phyloP scores from a whole-genome alignment of 2,797 vertebrate species.

The Hippopotamyrus pictus region DNA sequence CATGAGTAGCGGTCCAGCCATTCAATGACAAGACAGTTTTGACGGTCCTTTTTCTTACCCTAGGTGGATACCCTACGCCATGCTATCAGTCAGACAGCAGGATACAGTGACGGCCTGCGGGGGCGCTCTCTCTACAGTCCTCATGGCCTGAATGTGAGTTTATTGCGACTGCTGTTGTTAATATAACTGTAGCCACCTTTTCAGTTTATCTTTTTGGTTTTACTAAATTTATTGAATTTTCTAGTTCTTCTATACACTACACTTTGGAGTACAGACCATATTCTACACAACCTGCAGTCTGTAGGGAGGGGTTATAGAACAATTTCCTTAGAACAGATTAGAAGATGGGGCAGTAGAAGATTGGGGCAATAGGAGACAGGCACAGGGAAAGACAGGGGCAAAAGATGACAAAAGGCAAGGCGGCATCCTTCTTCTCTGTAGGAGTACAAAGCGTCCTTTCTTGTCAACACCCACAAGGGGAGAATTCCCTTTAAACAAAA shows the following conservation, averaged over 20 bases:
- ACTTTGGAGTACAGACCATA: background rate
- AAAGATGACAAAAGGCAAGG: background rate
- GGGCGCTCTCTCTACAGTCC: slow-evolving; percentile 80
- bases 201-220: background rate
- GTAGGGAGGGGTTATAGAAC: background rate
- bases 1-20: background rate
- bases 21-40: background rate
- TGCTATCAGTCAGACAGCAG: slow-evolving; percentile 86
- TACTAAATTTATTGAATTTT: background rate
- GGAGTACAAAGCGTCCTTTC: background rate
- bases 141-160: slow-evolving; percentile 79
- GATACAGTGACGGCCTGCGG: slow-evolving; percentile 80
- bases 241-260: background rate
- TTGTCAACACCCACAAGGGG: background rate
- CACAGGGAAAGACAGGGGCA: background rate
- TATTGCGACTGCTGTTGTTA: background rate
- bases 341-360: background rate
- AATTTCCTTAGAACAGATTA: background rate
- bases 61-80: slow-evolving; percentile 84
- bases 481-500: background rate
- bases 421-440: background rate
- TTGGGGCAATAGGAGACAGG: background rate
- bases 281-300: background rate
- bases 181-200: background rate
- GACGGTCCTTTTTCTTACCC: slow-evolving; percentile 40